Evolutionary conservation across 2,113 vertebrate species (phyloP), one percentile per base, ranked within the genome.

Genomic region (Macroglossus sobrinus): DNA sequence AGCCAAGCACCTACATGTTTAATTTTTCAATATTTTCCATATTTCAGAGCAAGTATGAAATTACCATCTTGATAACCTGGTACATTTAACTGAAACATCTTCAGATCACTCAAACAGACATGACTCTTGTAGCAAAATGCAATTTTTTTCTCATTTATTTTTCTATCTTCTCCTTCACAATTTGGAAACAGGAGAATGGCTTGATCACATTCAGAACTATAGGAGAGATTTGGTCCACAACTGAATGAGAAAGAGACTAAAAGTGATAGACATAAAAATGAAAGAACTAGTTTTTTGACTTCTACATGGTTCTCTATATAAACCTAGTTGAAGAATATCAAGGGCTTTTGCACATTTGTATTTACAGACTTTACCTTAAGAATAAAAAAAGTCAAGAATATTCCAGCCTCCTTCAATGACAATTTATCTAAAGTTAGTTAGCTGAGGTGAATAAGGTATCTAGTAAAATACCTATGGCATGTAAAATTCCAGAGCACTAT

Each of bases 1-100:
- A 94, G 4, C 94, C 89, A 98, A 97, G 97, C 93, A 98, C 91
- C 66, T 97, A 98, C 72, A 93, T 91, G 95, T 92, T 38, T 84
- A 96, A 71, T 59, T 96, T 97, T 81, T 97, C 75, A 95, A 63
- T 96, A 61, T 97, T 97, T 98, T 92, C 72, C 84, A 2, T 91
- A 91, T 97, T 97, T 97, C 90, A 68, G n/a, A 84, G 38, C 53
- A 97, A 97, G 57, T 95, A 87, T 76, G 71, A 97, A 92, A 80
- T 93, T 0, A 33, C 9, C 0, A 18, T 47, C 33, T 97, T 97
- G 94, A 92, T 84, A 96, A 82, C 35, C 74, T 69, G 55, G 40
- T 78, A 57, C 84, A 38, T n/a, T 93, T 45, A 94, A 94, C 28
- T 84, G 35, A 95, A 80, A 91, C 26, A 61, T 71, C 24, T 87